Base-by-base conservation (phyloP, 2,797 vertebrate species). In the Sciaenops ocellatus region DNA sequence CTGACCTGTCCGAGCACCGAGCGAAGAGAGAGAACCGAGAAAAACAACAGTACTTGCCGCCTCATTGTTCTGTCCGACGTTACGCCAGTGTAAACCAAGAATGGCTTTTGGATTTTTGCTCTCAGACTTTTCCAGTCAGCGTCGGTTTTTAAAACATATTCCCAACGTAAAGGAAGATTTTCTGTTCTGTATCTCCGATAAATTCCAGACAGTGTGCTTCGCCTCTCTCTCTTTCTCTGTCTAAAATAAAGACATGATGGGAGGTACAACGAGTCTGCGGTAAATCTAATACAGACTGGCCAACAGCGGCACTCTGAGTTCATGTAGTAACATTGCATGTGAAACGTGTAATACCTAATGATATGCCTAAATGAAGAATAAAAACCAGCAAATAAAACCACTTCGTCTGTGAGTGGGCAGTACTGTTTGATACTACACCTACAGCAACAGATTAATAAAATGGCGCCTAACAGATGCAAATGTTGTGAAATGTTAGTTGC, bases 31-130 rank as follows among this genome's bases (percentile, higher is more conserved):
- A 96, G 79, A 28, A 92, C 89, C 79, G 82, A 95, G 78, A 95
- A 85, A 85, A 96, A 94, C 85, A 95, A 83, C 88, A 95, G 85
- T 91, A 95, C 94, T 89, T 94, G 95, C 92, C 94, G 83, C 84
- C 83, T 90, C 94, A 96, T 96, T 93, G 95, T 94, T 93, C 85
- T 0, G 20, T 8, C 54, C 30, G 28, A 63, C 0, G 24, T 56
- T 42, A 62, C 83, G 42, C 41, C 69, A 69, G 18, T 15, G 2
- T 18, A 16, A 73, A 48, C 0, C 8, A 16, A 0, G 17, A 17
- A 28, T 1, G 2, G 6, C 2, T 76, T 74, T 52, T 9, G 7
- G 1, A 17, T 3, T 22, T 11, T n/a, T 30, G 11, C 3, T 18
- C 6, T 38, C 3, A 2, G 3, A 15, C 18, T 34, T 44, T 22